phyloP scores from a whole-genome alignment of 1,140 invertebrate genomes.

The Brachystomella parvula region DNA sequence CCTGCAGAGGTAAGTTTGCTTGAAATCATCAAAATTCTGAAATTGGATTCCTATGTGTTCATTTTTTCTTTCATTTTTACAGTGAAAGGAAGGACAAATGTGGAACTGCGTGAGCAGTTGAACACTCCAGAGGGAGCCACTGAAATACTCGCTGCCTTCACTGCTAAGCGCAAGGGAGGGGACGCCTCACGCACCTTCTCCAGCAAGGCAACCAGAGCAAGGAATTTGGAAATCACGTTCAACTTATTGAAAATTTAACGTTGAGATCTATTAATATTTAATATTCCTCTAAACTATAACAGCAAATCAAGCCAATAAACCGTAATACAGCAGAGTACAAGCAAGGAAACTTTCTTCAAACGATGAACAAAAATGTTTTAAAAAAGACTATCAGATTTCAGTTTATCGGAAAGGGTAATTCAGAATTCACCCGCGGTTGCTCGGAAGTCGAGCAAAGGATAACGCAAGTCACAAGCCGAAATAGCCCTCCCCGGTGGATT shows the following conservation, averaged over 20 bases:
- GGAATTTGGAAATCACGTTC: neutral
- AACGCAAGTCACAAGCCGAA: no score
- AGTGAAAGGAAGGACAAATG: conserved; percentile 99
- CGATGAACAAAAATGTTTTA: no score
- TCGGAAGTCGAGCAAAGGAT: no score
- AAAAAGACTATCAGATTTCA: no score
- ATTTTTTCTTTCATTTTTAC: conserved; percentile 39
- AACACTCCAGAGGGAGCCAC: conserved; percentile 94
- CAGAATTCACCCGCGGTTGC: no score
- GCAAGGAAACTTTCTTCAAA: no score
- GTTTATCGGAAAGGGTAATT: no score
- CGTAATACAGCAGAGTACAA: no score
- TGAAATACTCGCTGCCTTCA: conserved; percentile 79
- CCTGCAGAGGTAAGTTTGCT: conserved; percentile 88
- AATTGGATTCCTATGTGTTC: neutral
- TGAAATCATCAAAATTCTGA: neutral
- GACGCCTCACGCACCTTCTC: conserved; percentile 30
- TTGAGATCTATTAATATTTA: no score
- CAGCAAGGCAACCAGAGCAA: neutral
- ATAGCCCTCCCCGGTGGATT: no score
- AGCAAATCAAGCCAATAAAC: no score
- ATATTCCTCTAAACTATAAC: no score
- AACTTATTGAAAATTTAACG: neutral
- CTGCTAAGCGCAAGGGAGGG: conserved; percentile 70
- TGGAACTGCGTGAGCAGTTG: conserved; percentile 97